Base-by-base conservation (phyloP, 2,113 vertebrate species). In the Pseudorasbora parva region DNA sequence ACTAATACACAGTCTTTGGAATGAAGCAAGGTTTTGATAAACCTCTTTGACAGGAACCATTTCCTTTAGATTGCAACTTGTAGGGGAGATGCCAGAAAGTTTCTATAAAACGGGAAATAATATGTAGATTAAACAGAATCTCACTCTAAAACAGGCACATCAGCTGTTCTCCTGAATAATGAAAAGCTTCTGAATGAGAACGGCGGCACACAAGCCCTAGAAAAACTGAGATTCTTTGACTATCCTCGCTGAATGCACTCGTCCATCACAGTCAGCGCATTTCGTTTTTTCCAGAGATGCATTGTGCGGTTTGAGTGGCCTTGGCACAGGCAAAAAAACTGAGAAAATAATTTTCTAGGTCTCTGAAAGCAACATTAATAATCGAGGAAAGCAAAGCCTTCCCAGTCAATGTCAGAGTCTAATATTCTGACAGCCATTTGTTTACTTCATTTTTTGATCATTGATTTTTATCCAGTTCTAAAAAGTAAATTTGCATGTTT, bases 401-500 rank as follows among this genome's bases (percentile, higher is more conserved):
- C 21, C 80, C 47, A 1, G 56, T 72, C 41, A 82, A 73, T 74
- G 81, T 49, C 54, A 47, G 81, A 82, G 62, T 37, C 43, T 23
- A 25, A 27, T 27, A 27, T 73, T 73, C 71, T 5, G 71, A 27
- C 45, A 73, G 45, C 23, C 23, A 17, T 27, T 80, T 66, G 72
- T 86, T 81, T 84, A 86, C 83, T 75, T 86, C 72, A 86, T 49
- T 41, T 68, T 62, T 41, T 62, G 11, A 19, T 25, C 27, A 77
- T 71, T 15, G 82, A 84, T 84, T 87, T 37, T 83, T 37, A 62
- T 64, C 72, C 21, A 17, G 73, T 77, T 87, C 69, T 30, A 15
- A 27, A 75, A 80, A 76, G 76, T 86, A 88, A 86, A 90, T 84
- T 91, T 82, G 81, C 84, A 83, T 82, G 84, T 86, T 89, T 88